Evolutionary conservation across 2,797 vertebrate genomes (phyloP), one percentile per base, ranked within the genome.

Genomic region (Sebastolobus altivelis): DNA sequence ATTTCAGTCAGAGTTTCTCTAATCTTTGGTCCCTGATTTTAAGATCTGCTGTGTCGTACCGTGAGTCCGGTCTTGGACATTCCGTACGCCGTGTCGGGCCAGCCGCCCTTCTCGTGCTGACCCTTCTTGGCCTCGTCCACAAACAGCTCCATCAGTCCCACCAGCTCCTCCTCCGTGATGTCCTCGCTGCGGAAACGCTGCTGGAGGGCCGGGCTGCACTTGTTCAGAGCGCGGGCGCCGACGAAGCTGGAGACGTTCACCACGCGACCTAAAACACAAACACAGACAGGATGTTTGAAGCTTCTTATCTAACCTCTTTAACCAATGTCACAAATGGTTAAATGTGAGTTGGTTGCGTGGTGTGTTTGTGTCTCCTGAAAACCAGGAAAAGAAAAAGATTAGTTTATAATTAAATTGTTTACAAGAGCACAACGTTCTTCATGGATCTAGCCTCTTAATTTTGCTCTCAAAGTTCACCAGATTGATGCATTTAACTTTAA

Each of bases 11-110:
- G 25, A 25, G 25, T 25, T 25, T 25, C 25, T 25, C 25, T 25
- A 25, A 25, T 25, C 25, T 25, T 25, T 25, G 25, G 25, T 55
- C 33, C 18, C 22, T 43, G 56, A 59, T 52, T 54, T 11, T 18
- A 56, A 62, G 4, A 16, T 14, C 37, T 49, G 8, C 40, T 6
- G 40, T 18, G 18, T 46, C 70, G 0, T 78, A 98, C 97, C 0
- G 97, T 99, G 14, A 99, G 92, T 13, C 98, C 98, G 0, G 95
- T 94, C 93, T 99, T 99, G 75, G 98, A 97, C 18, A 97, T 91
- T 0, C 98, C 97, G 0, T 99, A 99, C 0, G 97, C 96, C 0
- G 92, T 95, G 5, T 93, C 92, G 0, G 98, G 96, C 98, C 98
- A 99, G 1, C 98, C 98, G 14, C 92, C 94, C 37, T 95, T 74